phyloP scores from a whole-genome alignment of 2,888 invertebrate species.

The Hydroisotoma schaefferi region DNA sequence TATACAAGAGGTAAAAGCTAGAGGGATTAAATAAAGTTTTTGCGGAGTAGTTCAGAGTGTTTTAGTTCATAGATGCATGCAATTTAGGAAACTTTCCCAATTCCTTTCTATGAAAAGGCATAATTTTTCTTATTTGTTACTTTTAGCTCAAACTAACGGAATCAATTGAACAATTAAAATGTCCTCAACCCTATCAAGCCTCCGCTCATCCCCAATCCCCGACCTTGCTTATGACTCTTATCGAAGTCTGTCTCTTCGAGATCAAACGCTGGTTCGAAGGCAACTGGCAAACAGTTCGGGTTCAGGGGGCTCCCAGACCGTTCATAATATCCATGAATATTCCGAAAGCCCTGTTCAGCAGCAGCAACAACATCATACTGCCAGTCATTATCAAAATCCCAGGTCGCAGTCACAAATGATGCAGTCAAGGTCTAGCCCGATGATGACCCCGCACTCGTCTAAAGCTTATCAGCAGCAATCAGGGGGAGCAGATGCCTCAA shows the following conservation, averaged over 20 bases:
- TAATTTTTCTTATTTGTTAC: no score
- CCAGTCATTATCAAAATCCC: neutral
- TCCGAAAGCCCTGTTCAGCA: constrained; percentile 4
- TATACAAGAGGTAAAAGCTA: no score
- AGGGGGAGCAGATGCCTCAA: neutral
- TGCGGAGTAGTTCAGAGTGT: no score
- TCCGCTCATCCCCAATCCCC: constrained; percentile 47
- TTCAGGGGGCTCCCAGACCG: constrained; percentile 12
- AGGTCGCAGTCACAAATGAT: no score
- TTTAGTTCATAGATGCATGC: no score
- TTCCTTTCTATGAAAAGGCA: no score
- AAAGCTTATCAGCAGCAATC: neutral
- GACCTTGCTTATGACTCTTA: constrained; percentile 47
- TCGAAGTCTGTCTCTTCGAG: constrained; percentile 41
- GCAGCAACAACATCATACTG: constrained; percentile 8
- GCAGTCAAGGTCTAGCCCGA: neutral
- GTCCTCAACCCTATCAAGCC: constrained; percentile 45
- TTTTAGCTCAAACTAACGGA: no score
- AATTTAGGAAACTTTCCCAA: no score
- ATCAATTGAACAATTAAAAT: no score
- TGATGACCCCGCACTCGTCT: neutral
- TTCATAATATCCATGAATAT: neutral
- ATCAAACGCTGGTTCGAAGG: constrained; percentile 44
- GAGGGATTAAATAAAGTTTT: no score
- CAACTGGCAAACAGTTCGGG: constrained; percentile 32